Percentiles rank a stretch among this genome's conserved stretches.
phyloP scores from a whole-genome alignment of 1,140 invertebrate species.

The Amphibalanus amphitrite region DNA sequence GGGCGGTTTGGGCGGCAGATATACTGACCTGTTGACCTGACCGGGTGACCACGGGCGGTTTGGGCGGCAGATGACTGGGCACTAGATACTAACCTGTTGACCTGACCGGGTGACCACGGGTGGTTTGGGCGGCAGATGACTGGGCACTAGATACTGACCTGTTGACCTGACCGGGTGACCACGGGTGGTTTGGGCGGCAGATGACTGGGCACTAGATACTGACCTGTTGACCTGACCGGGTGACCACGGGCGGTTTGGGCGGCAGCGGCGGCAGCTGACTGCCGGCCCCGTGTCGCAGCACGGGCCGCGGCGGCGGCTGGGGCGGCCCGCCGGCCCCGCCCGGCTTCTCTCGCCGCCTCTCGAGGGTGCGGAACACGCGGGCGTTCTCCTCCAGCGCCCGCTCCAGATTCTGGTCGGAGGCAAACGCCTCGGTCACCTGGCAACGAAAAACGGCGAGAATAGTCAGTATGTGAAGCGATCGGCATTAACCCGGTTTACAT shows the following conservation, averaged over 20 bases:
- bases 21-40: too few relatives aligned
- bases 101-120: neutral
- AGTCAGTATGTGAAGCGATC: too few relatives aligned
- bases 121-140: neutral
- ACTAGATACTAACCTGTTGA: too few relatives aligned
- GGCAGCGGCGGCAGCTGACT: neutral
- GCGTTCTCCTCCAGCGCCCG: neutral
- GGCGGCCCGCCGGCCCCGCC: too few relatives aligned
- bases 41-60: neutral
- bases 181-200: too few relatives aligned
- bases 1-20: neutral
- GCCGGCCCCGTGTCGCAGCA: too few relatives aligned
- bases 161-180: too few relatives aligned
- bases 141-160: too few relatives aligned
- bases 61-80: neutral
- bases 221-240: too few relatives aligned
- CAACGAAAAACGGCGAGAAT: neutral
- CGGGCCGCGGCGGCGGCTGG: too few relatives aligned
- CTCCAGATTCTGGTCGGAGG: neutral
- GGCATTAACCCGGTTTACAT: too few relatives aligned
- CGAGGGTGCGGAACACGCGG: neutral
- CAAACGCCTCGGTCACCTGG: neutral
- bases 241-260: neutral
- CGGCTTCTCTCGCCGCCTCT: neutral
- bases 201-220: too few relatives aligned